Percentiles rank a stretch among this genome's conserved stretches.
phyloP scores from a whole-genome alignment of 2,888 invertebrate genomes.

The Gastracanthus pulcherrimus region DNA sequence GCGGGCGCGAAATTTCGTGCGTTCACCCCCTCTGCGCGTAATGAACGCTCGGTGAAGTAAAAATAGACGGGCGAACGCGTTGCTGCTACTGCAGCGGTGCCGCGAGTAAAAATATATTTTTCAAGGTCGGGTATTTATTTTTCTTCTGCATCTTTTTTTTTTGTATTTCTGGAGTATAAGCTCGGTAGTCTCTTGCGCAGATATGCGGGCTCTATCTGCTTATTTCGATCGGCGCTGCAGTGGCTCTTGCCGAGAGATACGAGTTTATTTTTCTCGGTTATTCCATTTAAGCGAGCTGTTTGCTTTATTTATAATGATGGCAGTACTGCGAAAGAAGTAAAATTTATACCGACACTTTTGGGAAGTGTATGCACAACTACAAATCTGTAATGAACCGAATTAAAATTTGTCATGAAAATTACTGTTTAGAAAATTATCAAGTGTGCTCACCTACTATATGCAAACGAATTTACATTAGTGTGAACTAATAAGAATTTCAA shows the following conservation, averaged over 20 bases:
- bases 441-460: no score
- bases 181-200: slow-evolving; percentile 6
- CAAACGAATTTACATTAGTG: no score
- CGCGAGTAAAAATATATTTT: slow-evolving; percentile 33
- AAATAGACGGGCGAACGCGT: slow-evolving; percentile 20
- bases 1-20: slow-evolving; percentile 14
- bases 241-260: background rate
- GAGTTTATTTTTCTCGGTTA: background rate
- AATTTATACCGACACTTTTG: no score
- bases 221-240: background rate
- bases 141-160: background rate
- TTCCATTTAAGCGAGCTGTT: background rate
- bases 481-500: no score
- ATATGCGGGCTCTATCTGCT: slow-evolving; percentile 26
- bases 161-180: slow-evolving; percentile 19
- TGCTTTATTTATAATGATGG: no score
- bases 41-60: slow-evolving; percentile 1
- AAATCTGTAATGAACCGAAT: no score
- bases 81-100: background rate
- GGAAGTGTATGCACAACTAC: no score
- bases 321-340: no score
- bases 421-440: no score
- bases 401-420: no score
- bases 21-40: slow-evolving; percentile 23
- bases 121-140: slow-evolving; percentile 45